These are phyloP conservation scores for Drosophila repleta DNA, from an alignment of 1,140 invertebrate genomes.

Conservation along the genomic window DNA sequence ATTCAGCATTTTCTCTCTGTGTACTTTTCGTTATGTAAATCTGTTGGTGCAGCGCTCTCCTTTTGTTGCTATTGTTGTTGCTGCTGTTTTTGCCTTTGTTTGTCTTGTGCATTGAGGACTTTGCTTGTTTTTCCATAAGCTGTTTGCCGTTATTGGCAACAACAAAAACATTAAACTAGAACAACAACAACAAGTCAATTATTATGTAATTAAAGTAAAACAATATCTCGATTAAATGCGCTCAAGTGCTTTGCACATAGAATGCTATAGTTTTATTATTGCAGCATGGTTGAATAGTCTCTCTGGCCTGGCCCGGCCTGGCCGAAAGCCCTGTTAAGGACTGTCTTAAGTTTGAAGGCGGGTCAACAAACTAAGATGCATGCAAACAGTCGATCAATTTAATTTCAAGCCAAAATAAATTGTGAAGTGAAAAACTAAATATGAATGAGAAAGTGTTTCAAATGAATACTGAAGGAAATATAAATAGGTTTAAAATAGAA, in stretches of 20 bases:
- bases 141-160: slow-evolving; percentile 65
- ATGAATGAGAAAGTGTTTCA: background rate
- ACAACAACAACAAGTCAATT: slow-evolving; percentile 59
- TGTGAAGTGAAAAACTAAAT: no score
- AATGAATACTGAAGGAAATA: background rate
- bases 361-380: background rate
- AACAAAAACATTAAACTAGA: slow-evolving; percentile 36
- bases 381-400: background rate
- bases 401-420: background rate
- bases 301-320: background rate
- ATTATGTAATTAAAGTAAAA: slow-evolving; percentile 81
- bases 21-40: slow-evolving; percentile 17
- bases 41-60: slow-evolving; percentile 26
- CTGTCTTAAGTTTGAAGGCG: slow-evolving; percentile 4
- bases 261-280: slow-evolving; percentile 20
- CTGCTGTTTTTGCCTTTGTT: slow-evolving; percentile 33
- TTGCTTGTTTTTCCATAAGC: slow-evolving; percentile 54
- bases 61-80: slow-evolving; percentile 27
- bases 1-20: background rate
- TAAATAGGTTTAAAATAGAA: no score
- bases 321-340: background rate
- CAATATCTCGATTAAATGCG: slow-evolving; percentile 67
- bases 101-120: slow-evolving; percentile 12
- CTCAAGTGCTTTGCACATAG: slow-evolving; percentile 44
- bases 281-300: slow-evolving; percentile 18